phyloP scores from a whole-genome alignment of 2,113 vertebrate species.

The Phocoena phocoena region DNA sequence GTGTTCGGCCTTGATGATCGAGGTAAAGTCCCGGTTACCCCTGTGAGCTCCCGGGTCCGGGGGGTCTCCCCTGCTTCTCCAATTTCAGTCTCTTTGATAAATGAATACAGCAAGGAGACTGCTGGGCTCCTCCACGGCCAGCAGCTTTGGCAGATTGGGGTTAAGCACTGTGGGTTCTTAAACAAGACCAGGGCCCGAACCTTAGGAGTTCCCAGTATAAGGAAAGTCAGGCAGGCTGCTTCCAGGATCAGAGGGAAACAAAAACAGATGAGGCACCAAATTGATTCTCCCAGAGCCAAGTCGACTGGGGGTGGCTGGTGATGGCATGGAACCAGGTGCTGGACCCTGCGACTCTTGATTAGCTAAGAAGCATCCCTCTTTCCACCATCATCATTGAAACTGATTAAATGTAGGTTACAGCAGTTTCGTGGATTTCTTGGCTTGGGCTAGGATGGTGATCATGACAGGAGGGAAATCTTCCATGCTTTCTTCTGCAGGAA shows the following conservation, averaged over 20 bases:
- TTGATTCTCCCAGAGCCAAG: background rate
- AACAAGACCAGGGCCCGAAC: background rate
- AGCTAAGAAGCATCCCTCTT: fast-evolving
- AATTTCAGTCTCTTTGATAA: slow-evolving; percentile 39
- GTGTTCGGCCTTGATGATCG: slow-evolving; percentile 42
- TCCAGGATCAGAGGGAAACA: background rate
- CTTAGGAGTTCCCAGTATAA: background rate
- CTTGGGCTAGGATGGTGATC: background rate
- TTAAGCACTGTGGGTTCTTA: background rate
- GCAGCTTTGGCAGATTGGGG: background rate
- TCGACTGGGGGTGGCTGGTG: background rate
- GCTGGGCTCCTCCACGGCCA: fast-evolving
- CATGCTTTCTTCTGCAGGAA: background rate
- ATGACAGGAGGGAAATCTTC: background rate
- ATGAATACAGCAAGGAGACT: background rate
- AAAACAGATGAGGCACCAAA: background rate
- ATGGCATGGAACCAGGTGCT: background rate
- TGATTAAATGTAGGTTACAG: background rate
- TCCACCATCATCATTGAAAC: fast-evolving
- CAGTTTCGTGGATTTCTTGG: background rate
- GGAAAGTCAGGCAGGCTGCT: background rate
- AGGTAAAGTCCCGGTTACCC: background rate
- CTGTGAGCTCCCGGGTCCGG: background rate
- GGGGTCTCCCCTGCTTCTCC: slow-evolving; percentile 5
- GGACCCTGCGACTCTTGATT: background rate